Percentiles rank a stretch among this genome's conserved stretches.
phyloP scores from a whole-genome alignment of 2,888 invertebrate genomes.

The Temnothorax rugatulus region DNA sequence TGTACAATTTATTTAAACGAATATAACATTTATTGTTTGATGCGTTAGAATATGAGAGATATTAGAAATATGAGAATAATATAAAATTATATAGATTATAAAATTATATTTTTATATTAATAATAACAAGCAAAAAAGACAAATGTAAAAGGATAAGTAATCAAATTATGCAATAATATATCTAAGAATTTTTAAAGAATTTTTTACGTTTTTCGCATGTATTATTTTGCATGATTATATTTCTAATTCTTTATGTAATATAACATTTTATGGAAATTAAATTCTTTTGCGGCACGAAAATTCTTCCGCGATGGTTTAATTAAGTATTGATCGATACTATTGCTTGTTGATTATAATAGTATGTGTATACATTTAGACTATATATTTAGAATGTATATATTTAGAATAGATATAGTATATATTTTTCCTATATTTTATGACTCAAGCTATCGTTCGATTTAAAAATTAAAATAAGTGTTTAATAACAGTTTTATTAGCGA shows the following conservation, averaged over 20 bases:
- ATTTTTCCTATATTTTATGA: not conserved
- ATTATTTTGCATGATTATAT: not conserved
- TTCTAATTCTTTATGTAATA: not conserved
- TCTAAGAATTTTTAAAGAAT: not conserved
- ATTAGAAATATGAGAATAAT: not conserved
- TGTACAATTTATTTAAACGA: not conserved
- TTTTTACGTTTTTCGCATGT: not conserved
- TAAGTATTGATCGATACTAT: slow-evolving; percentile 26
- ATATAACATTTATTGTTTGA: not conserved
- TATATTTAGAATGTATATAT: slow-evolving; percentile 16
- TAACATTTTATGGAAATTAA: slow-evolving; percentile 15
- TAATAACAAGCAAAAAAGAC: not conserved
- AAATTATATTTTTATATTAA: not conserved
- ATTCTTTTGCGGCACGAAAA: not conserved
- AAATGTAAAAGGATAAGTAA: not conserved
- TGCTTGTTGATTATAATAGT: slow-evolving; percentile 2
- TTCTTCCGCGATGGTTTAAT: slow-evolving; percentile 14
- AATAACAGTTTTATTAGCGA: not conserved
- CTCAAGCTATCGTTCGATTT: slow-evolving; percentile 45
- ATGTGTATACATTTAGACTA: not conserved
- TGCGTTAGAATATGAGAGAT: not conserved
- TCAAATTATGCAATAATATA: not conserved
- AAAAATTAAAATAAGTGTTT: not conserved
- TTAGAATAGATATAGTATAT: not conserved
- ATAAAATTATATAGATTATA: not conserved